These are phyloP conservation scores for Cynopterus sphinx DNA, from an alignment of 2,797 vertebrate genomes.

Conservation along the genomic window DNA sequence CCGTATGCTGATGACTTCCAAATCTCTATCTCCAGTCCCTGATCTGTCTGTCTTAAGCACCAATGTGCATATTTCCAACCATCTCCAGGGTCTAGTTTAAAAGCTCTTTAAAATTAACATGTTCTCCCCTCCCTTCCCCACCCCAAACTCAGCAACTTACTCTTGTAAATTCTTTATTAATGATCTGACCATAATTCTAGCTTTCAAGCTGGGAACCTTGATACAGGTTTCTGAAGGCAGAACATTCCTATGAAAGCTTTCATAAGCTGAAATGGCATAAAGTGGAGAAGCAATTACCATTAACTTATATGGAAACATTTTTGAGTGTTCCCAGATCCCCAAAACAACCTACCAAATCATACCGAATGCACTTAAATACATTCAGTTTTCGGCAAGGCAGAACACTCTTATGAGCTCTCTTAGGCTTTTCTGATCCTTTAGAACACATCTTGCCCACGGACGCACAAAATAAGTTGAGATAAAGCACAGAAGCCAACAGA, in stretches of 20 bases:
- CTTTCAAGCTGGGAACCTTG: neutral
- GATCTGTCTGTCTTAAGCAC: neutral
- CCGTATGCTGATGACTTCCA: neutral
- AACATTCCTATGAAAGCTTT: neutral
- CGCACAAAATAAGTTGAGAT: neutral
- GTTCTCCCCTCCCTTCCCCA: neutral
- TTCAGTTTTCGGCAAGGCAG: neutral
- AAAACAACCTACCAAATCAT: neutral
- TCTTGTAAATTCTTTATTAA: neutral
- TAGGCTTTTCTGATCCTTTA: neutral
- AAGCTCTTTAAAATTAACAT: neutral
- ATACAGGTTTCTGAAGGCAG: neutral
- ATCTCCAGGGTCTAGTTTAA: neutral
- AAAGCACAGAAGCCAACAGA: neutral
- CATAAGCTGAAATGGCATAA: neutral
- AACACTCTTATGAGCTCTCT: neutral
- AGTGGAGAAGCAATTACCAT: neutral
- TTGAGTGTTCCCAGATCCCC: neutral
- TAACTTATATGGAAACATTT: neutral
- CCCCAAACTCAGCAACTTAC: neutral
- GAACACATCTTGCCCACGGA: neutral
- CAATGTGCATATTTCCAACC: neutral
- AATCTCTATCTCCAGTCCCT: neutral
- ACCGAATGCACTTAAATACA: neutral
- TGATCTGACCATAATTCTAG: neutral